phyloP scores from a whole-genome alignment of 2,113 vertebrate species.

The Amazona vittata region DNA sequence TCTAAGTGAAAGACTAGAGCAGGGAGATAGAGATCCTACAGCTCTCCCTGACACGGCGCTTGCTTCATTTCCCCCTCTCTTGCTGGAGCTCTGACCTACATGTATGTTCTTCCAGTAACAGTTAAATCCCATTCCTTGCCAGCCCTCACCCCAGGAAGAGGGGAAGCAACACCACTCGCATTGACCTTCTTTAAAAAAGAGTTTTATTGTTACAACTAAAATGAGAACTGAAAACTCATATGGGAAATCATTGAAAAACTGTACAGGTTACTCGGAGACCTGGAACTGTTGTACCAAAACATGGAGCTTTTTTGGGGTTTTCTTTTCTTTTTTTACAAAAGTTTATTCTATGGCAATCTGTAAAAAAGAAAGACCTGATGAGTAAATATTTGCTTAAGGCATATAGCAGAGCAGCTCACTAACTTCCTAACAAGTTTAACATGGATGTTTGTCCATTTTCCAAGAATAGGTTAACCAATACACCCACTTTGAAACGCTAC shows the following conservation, averaged over 20 bases:
- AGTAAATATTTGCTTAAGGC: constrained; percentile 83
- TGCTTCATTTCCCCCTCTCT: not conserved
- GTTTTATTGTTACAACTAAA: constrained; percentile 82
- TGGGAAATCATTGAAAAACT: constrained; percentile 73
- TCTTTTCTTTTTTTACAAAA: constrained; percentile 56
- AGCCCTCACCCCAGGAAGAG: not conserved
- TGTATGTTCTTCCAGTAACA: not conserved
- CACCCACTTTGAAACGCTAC: constrained; percentile 69
- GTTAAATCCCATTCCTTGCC: not conserved
- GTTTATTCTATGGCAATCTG: constrained; percentile 76
- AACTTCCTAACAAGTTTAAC: constrained; percentile 72
- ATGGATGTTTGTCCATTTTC: constrained; percentile 58
- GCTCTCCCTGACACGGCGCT: not conserved
- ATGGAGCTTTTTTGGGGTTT: constrained; percentile 56
- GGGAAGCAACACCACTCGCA: not conserved
- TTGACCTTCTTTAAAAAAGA: constrained; percentile 72
- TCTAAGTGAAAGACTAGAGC: accelerated
- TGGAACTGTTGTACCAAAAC: constrained; percentile 76
- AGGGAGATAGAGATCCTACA: no score
- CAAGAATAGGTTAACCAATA: constrained; percentile 70
- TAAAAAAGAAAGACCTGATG: constrained; percentile 78
- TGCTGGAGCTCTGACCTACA: not conserved
- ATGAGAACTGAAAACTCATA: constrained; percentile 76
- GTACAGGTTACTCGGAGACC: constrained; percentile 72
- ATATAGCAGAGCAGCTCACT: constrained; percentile 80